Base-by-base conservation (phyloP, 2,888 invertebrate genomes). In the Elegia similella region DNA sequence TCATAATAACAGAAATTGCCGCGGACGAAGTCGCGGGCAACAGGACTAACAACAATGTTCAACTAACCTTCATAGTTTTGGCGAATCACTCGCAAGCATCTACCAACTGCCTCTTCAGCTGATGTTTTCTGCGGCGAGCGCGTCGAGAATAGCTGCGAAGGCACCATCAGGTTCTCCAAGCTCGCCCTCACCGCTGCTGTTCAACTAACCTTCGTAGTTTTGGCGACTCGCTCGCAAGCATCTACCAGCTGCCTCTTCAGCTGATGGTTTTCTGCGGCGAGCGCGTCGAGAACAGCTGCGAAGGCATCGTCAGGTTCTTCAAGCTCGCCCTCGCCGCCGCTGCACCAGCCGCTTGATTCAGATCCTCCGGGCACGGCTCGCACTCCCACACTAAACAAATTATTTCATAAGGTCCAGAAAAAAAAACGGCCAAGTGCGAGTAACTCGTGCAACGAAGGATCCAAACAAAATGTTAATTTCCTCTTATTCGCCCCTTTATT, bases 61-160 rank as follows among this genome's bases (percentile, higher is more conserved):
- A 23, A 23, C 23, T 23, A 80, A 96, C 96, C 94, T 97, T 97
- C 82, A 96, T 95, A 44, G 97, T 95, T 84, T 96, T 97, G 50
- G 96, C 94, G 61, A 97, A 95, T 72, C 97, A 95, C 75, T 95
- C 95, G 74, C 95, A 95, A 65, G 95, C 97, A 66, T 95, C 94
- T 57, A 95, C 95, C n/a, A 98, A 87, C 80, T 98, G 97, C 55
- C 95, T 90, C 86, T 97, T 96, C 62, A 98, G 93, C 65, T 94
- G 94, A 71, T 95, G 95, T 97, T 97, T 88, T 98, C 98, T 55
- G 96, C 95, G 55, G 96, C 95, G 10, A 98, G 90, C 58, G 96
- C 94, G 75, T 97, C 96, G 12, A 97, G 94, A 88, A 97, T 95
- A 68, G 96, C 96, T 76, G 63, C 94, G 94, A 84, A 96, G 73